Evolutionary conservation across 2,797 vertebrate genomes (phyloP), one percentile per base, ranked within the genome.

Genomic region (Ceryle rudis): DNA sequence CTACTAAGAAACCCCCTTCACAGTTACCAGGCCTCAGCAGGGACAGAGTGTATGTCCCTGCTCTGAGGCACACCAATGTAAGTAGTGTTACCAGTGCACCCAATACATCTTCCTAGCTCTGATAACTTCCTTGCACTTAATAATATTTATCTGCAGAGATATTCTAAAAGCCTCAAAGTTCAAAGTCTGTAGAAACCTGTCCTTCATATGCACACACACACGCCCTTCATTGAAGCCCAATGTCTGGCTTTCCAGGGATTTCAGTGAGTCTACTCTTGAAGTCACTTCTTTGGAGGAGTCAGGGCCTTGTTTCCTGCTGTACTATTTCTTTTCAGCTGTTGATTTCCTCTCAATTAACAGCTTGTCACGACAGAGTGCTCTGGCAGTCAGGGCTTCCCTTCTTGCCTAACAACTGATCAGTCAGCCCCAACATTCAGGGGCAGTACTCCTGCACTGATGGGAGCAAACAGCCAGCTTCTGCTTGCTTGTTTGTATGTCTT

Each of bases 191-290:
- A 69, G 41, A 81, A 84, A 67, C 3, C 14, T 23, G 23, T 18
- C 52, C 73, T 74, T 31, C 29, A 17, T 3, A 17, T 2, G 11
- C 26, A 73, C 1, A 0, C 14, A 5, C 14, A 5, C 14, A 11
- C 2, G 14, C 6, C 28, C 31, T 71, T 52, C 31, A 60, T 0
- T 54, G 15, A 31, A 67, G 54, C 19, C n/a, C 29, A 35, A 62
- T 9, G 18, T 20, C 25, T n/a, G 42, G 6, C 33, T 85, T 80
- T 28, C 12, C 17, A 31, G 47, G 47, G 29, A 77, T 81, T 71
- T 74, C 81, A 39, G 70, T 3, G 22, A 77, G 25, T 42, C 70
- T 72, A 12, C 9, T 82, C 60, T 22, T 46, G 8, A 87, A 65
- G 35, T 13, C 6, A 33, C 41, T 47, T 69, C 37, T 69, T 58